These are phyloP conservation scores for Ploceus nigricollis DNA, from an alignment of 2,113 vertebrate genomes.

Conservation along the genomic window DNA sequence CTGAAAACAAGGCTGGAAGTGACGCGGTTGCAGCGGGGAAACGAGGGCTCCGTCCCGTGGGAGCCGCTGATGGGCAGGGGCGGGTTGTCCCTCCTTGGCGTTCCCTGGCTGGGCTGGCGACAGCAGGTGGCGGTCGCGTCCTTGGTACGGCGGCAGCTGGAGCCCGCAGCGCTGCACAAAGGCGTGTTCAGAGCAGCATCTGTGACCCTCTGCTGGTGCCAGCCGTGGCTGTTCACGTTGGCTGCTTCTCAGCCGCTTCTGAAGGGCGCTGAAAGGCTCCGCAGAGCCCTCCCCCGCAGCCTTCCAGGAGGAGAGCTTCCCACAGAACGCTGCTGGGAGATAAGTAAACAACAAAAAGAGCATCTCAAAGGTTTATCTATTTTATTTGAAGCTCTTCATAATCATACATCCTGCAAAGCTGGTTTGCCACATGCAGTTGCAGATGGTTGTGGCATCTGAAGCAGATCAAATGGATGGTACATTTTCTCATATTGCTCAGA, in stretches of 20 bases:
- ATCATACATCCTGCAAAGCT: background rate
- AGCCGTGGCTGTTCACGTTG: background rate
- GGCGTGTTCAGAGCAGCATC: background rate
- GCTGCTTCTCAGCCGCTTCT: background rate
- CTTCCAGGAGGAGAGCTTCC: background rate
- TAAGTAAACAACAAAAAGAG: background rate
- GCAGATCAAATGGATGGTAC: background rate
- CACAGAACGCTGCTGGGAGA: background rate
- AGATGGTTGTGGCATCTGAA: conserved; percentile 41
- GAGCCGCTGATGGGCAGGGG: background rate
- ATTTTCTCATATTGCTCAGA: background rate
- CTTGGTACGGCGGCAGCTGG: background rate
- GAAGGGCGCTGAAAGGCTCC: background rate
- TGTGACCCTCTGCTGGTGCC: background rate
- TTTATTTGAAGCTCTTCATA: background rate
- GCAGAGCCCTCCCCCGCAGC: background rate
- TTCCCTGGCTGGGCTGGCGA: fast-evolving
- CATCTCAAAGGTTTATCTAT: background rate
- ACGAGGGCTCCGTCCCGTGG: fast-evolving
- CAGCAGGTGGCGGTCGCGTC: conserved; percentile 28
- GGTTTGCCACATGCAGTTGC: conserved; percentile 16
- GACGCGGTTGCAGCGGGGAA: fast-evolving
- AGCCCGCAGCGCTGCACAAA: fast-evolving
- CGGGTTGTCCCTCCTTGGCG: fast-evolving
- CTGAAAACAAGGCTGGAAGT: fast-evolving